Conservation (phyloP, 2,113 vertebrate species). For the Antechinus stuartii region DNA sequence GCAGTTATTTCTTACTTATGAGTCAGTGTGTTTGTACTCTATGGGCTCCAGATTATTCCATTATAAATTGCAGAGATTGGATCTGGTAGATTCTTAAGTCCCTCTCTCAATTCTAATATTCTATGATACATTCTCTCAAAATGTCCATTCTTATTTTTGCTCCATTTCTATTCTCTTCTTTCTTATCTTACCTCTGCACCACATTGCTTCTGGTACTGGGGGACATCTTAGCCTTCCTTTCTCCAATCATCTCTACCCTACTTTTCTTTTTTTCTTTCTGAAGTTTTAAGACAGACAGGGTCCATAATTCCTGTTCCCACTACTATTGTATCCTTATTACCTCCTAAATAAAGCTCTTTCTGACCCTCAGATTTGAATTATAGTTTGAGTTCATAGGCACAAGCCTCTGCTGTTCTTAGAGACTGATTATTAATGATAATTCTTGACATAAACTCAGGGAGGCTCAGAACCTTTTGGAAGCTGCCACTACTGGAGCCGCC, state of each 20-base stretch:
- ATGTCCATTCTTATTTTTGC: not conserved
- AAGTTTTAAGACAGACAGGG: not conserved
- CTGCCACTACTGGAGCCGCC: constrained; percentile 91
- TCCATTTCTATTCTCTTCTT: not conserved
- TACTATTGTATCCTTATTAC: not conserved
- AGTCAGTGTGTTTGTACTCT: not conserved
- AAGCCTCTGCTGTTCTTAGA: not conserved
- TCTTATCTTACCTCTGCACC: not conserved
- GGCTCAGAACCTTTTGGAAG: constrained; percentile 93
- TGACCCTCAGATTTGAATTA: not conserved
- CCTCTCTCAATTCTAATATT: not conserved
- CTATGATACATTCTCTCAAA: not conserved
- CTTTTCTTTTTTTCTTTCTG: not conserved
- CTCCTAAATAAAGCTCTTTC: not conserved
- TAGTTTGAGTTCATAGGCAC: not conserved
- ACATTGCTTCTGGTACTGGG: not conserved
- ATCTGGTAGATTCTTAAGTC: not conserved
- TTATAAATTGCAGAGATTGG: not conserved
- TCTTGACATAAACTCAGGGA: constrained; percentile 81
- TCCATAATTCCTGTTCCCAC: not conserved
- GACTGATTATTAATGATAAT: not conserved
- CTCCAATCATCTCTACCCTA: not conserved
- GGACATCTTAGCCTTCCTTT: not conserved
- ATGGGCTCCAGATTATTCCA: not conserved
- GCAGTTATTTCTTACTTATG: not conserved